phyloP scores from a whole-genome alignment of 2,797 vertebrate species.

The Malacoctenus gilli region DNA sequence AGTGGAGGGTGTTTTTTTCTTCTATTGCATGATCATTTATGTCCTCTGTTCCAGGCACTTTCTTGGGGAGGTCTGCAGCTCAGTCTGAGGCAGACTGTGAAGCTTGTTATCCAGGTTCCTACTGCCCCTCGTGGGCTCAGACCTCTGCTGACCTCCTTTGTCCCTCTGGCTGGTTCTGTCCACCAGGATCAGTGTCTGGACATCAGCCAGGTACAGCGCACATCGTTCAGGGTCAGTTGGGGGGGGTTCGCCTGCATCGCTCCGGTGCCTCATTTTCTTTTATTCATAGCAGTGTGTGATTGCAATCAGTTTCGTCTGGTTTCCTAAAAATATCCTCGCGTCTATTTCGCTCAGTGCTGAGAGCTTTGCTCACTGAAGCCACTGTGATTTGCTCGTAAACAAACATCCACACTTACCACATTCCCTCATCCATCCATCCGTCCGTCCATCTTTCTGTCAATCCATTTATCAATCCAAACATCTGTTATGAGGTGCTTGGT shows the following conservation, averaged over 20 bases:
- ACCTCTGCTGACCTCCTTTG: constrained; percentile 79
- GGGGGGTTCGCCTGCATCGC: constrained; percentile 12
- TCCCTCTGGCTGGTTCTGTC: constrained; percentile 90
- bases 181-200: constrained; percentile 78
- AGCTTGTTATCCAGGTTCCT: constrained; percentile 84
- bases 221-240: constrained; percentile 41
- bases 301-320: background rate
- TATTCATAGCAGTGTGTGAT: background rate
- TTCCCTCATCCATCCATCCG: too few species aligned
- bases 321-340: background rate
- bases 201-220: constrained; percentile 76
- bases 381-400: background rate
- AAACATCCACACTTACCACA: background rate
- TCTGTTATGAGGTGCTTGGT: too few species aligned
- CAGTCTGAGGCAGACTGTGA: constrained; percentile 80
- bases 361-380: background rate
- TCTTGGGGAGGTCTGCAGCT: constrained; percentile 77
- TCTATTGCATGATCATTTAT: constrained; percentile 24
- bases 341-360: background rate
- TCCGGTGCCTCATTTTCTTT: constrained; percentile 23
- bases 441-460: too few species aligned
- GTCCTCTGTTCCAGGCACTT: constrained; percentile 79
- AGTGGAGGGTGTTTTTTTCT: constrained; percentile 10
- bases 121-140: constrained; percentile 84
- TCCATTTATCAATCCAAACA: too few species aligned